Percentiles rank a stretch among this genome's conserved stretches.
These are phyloP conservation scores for Euclidia mi DNA, from an alignment of 2,888 invertebrate species.

Conservation along the genomic window DNA sequence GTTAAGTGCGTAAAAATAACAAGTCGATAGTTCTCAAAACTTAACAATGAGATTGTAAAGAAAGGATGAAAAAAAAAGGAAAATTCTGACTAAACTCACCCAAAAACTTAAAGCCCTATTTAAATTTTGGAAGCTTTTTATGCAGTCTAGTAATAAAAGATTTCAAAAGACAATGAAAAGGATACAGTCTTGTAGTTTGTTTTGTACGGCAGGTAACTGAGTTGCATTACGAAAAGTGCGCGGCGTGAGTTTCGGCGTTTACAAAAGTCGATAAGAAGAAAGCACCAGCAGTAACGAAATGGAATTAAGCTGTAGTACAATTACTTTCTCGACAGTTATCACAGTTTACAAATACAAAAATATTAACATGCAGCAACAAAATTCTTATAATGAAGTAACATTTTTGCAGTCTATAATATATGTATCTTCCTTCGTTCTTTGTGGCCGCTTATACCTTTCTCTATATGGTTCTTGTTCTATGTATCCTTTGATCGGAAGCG, in stretches of 20 bases:
- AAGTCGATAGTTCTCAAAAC: slow-evolving; percentile 11
- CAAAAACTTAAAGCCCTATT: slow-evolving; percentile 40
- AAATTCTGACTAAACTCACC: slow-evolving; percentile 34
- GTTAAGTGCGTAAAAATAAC: slow-evolving; percentile 6
- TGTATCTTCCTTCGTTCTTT: no score
- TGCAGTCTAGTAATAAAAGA: slow-evolving; percentile 55
- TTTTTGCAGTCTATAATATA: no score
- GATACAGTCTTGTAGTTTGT: slow-evolving; percentile 39
- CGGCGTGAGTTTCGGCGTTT: slow-evolving; percentile 16
- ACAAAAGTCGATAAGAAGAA: no score
- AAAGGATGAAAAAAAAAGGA: slow-evolving; percentile 44
- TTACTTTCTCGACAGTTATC: no score
- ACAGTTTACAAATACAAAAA: no score
- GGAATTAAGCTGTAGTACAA: no score
- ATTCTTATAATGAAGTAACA: no score
- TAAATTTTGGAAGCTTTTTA: slow-evolving; percentile 54
- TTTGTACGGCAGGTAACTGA: slow-evolving; percentile 43
- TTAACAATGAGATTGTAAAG: slow-evolving; percentile 24
- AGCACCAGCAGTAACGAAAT: no score
- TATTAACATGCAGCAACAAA: no score
- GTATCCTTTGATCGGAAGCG: no score
- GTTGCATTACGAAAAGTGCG: slow-evolving; percentile 34
- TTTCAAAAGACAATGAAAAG: slow-evolving; percentile 59
- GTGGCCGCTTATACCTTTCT: no score
- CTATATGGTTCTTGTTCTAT: no score